Evolutionary conservation across 2,797 vertebrate species (phyloP).

Genomic region (Microcaecilia unicolor): DNA sequence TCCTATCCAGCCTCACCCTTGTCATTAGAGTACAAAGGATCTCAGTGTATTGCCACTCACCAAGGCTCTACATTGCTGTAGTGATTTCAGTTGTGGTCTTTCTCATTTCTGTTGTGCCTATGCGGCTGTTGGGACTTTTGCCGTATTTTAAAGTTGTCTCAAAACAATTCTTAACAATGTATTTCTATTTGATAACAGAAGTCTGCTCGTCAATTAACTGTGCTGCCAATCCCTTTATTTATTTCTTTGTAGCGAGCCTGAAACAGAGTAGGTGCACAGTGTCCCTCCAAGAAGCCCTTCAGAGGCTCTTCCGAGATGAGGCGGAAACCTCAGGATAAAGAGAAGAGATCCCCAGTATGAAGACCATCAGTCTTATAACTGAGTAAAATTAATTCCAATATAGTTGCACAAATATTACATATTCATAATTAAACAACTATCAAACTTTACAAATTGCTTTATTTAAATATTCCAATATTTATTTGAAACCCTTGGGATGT

Average conservation of each 20-base stretch:
- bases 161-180: not conserved
- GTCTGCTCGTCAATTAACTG: constrained; percentile 32
- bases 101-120: constrained; percentile 34
- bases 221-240: constrained; percentile 11
- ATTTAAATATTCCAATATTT: too few relatives aligned
- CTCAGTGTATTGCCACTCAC: constrained; percentile 1
- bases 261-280: accelerated
- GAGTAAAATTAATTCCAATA: too few relatives aligned
- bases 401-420: too few relatives aligned
- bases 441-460: too few relatives aligned
- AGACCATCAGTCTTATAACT: too few relatives aligned
- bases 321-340: too few relatives aligned
- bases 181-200: not conserved
- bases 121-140: constrained; percentile 29
- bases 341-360: not conserved
- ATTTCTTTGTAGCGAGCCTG: constrained; percentile 13
- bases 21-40: constrained; percentile 21
- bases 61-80: constrained; percentile 18
- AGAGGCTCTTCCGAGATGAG: too few relatives aligned
- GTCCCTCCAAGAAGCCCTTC: accelerated
- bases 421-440: too few relatives aligned
- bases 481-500: too few relatives aligned
- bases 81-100: constrained; percentile 30
- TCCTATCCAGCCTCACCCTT: constrained; percentile 27
- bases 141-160: constrained; percentile 11